Conservation (phyloP, 2,797 vertebrate species). For the Sciurus carolinensis region DNA sequence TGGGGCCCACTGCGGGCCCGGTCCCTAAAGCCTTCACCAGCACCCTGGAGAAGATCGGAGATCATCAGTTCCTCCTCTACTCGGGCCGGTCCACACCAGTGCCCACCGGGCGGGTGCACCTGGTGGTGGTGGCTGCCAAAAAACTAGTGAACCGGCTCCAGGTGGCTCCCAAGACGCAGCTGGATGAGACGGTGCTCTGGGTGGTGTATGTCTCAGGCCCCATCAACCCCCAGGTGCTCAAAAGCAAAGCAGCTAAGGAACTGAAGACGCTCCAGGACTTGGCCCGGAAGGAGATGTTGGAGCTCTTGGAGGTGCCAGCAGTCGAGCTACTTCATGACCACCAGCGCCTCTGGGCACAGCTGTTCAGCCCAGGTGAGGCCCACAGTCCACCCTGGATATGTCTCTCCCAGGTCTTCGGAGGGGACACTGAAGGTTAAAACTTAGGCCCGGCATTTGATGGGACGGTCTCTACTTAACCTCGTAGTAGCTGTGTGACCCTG, state of each 20-base stretch:
- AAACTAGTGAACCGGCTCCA: constrained; percentile 92
- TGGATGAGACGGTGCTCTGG: constrained; percentile 92
- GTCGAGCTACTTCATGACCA: constrained; percentile 94
- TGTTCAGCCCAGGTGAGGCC: constrained; percentile 95
- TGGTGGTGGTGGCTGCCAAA: constrained; percentile 94
- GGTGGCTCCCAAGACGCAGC: constrained; percentile 93
- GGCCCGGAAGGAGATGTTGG: constrained; percentile 92
- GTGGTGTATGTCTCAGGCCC: constrained; percentile 93
- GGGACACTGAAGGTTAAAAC: neutral
- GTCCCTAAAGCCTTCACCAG: constrained; percentile 89
- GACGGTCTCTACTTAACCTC: neutral
- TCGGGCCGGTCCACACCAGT: constrained; percentile 91
- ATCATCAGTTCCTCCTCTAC: constrained; percentile 93
- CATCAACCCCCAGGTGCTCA: constrained; percentile 91
- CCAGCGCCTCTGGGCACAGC: constrained; percentile 96
- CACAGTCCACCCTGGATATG: neutral
- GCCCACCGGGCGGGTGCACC: constrained; percentile 89
- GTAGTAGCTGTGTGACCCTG: neutral
- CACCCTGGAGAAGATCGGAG: constrained; percentile 92
- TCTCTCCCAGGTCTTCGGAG: neutral
- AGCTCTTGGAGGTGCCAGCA: constrained; percentile 91
- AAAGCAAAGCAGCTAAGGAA: constrained; percentile 92
- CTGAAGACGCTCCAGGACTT: constrained; percentile 82
- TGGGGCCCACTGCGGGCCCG: constrained; percentile 81
- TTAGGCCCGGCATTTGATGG: neutral